These are phyloP conservation scores for Leucoraja erinaceus DNA, from an alignment of 2,113 vertebrate genomes.

Conservation along the genomic window DNA sequence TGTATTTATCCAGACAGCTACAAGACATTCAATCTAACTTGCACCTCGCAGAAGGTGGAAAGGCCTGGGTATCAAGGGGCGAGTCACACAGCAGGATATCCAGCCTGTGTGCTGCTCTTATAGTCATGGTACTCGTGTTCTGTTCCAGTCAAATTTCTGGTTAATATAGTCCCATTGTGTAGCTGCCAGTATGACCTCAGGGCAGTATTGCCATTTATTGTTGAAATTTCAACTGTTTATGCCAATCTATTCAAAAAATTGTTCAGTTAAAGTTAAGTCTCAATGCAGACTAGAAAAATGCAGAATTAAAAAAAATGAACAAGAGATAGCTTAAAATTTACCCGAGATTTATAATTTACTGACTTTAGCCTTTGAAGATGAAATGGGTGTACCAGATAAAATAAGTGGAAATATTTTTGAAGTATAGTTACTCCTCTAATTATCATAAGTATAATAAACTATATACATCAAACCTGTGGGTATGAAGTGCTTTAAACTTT, in stretches of 20 bases:
- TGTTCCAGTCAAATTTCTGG: too few relatives aligned
- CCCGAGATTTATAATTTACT: background rate
- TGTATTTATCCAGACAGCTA: too few relatives aligned
- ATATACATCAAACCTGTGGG: background rate
- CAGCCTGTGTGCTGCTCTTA: too few relatives aligned
- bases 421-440: too few relatives aligned
- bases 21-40: too few relatives aligned
- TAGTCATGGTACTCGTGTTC: too few relatives aligned
- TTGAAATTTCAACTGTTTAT: background rate
- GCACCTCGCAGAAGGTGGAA: too few relatives aligned
- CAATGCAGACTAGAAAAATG: background rate
- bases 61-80: too few relatives aligned
- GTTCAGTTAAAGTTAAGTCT: background rate
- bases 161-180: too few relatives aligned
- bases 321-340: background rate
- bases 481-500: background rate
- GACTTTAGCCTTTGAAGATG: background rate
- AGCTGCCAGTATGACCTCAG: too few relatives aligned
- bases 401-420: too few relatives aligned
- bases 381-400: background rate
- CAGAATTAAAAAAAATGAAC: background rate
- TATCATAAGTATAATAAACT: background rate
- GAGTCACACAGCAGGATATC: too few relatives aligned
- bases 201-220: background rate
- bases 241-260: background rate